A percentile compares a stretch with the other conserved stretches of the same genome.
These are phyloP conservation scores for Dicyrtomina minuta DNA, from an alignment of 2,888 invertebrate genomes.

Conservation along the genomic window DNA sequence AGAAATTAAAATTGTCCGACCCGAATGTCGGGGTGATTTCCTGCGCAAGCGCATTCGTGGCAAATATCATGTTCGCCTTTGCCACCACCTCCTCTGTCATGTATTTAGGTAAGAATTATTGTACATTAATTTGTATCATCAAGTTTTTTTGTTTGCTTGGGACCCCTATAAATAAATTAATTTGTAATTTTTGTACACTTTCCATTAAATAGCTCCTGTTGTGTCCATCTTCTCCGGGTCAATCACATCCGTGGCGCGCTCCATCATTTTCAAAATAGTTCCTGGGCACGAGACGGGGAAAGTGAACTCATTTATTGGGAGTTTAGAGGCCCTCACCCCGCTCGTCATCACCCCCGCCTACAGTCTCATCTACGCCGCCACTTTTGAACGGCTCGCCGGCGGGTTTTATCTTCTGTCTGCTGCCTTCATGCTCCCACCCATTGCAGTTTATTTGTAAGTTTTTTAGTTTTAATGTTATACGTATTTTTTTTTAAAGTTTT, in stretches of 20 bases:
- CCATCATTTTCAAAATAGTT: constrained; percentile 77
- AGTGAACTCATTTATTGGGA: constrained; percentile 68
- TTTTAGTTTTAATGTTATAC: constrained; percentile 9
- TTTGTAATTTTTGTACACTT: no score
- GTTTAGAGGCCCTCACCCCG: constrained; percentile 68
- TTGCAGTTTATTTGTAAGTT: constrained; percentile 44
- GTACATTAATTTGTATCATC: not conserved
- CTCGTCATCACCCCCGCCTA: constrained; percentile 66
- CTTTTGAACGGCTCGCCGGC: constrained; percentile 63
- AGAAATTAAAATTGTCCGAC: constrained; percentile 41
- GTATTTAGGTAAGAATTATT: constrained; percentile 42
- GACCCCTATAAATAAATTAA: not conserved
- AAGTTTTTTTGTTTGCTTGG: constrained; percentile 2
- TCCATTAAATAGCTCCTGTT: constrained; percentile 36
- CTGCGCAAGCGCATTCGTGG: constrained; percentile 31
- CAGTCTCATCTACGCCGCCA: constrained; percentile 65
- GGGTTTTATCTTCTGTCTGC: constrained; percentile 64
- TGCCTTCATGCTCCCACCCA: constrained; percentile 56
- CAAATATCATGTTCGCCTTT: constrained; percentile 35
- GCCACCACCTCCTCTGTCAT: constrained; percentile 35
- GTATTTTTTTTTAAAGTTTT: no score
- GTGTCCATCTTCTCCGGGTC: constrained; percentile 40
- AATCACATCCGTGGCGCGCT: constrained; percentile 58
- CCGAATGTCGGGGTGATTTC: constrained; percentile 42
- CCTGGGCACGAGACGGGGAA: constrained; percentile 70